Evolutionary conservation across 2,113 vertebrate genomes (phyloP), one percentile per base, ranked within the genome.

Genomic region (Chamaea fasciata): DNA sequence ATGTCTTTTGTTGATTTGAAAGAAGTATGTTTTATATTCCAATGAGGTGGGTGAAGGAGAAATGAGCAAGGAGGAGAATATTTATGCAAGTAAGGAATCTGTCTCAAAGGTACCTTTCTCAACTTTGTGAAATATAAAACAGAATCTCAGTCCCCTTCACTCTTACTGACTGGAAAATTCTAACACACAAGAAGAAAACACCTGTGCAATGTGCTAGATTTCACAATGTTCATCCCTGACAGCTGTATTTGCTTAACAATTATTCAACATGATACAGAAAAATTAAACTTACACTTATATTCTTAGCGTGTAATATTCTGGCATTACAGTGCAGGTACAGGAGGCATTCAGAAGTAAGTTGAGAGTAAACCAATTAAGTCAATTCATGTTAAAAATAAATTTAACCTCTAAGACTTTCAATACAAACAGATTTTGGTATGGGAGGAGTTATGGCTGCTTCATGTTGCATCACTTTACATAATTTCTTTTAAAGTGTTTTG

Each of bases 1-100:
- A 95, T 85, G 87, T 79, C 85, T 87, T 92, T 91, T 89, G 91
- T 84, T 92, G 85, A 90, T 94, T 78, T 93, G 84, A 87, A 95
- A 95, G 68, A 68, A 78, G 57, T 83, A 80, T 93, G 67, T 90
- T 97, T 95, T 94, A 92, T 94, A 94, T 95, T 95, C 74, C 87
- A 90, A 11, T 85, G 87, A 78, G 67, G 82, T 80, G 69, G 26
- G 46, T 88, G 71, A 91, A 92, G 63, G 86, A 92, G 70, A 93
- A 92, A 52, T 13, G 31, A 94, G 57, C 49, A 90, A 92, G 89
- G 80, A 95, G 68, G 65, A 86, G 84, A 88, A 89, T 93, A 96
- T 85, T 96, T 95, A 90, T 80, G 83, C 76, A 83, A 95, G 90
- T 64, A 90, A 86, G 69, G 22, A 88, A 77, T 94, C 70, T 74